These are phyloP conservation scores for Babyrousa celebensis DNA, from an alignment of 2,797 vertebrate species.

Conservation along the genomic window DNA sequence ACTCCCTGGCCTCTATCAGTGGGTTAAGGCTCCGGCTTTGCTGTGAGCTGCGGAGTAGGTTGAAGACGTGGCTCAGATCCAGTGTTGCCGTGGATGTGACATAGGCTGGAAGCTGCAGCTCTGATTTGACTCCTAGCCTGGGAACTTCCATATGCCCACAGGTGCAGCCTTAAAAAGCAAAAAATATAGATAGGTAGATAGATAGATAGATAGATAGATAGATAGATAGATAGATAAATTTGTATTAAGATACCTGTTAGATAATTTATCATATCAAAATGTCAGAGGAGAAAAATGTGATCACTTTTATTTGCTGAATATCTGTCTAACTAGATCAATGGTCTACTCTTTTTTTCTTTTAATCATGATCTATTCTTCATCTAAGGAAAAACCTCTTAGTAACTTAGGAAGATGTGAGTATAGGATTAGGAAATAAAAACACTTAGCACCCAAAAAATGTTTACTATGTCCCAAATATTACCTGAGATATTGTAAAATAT, in stretches of 20 bases:
- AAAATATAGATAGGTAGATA: background rate
- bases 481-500: conserved; percentile 41
- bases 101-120: no score
- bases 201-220: no score
- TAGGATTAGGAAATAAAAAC: background rate
- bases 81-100: no score
- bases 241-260: background rate
- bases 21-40: no score
- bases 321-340: background rate
- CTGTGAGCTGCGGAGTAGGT: no score
- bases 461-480: background rate
- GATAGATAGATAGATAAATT: background rate
- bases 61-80: no score
- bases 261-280: background rate
- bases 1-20: no score
- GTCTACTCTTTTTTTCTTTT: no score
- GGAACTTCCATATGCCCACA: no score
- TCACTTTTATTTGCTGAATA: background rate
- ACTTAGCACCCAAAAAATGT: background rate
- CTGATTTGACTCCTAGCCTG: no score
- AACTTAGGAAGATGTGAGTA: background rate
- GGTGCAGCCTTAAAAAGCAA: no score
- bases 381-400: background rate
- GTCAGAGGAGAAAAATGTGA: background rate
- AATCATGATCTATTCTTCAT: background rate